Evolutionary conservation across 2,888 invertebrate genomes (phyloP).

Genomic region (Chorisops tibialis): DNA sequence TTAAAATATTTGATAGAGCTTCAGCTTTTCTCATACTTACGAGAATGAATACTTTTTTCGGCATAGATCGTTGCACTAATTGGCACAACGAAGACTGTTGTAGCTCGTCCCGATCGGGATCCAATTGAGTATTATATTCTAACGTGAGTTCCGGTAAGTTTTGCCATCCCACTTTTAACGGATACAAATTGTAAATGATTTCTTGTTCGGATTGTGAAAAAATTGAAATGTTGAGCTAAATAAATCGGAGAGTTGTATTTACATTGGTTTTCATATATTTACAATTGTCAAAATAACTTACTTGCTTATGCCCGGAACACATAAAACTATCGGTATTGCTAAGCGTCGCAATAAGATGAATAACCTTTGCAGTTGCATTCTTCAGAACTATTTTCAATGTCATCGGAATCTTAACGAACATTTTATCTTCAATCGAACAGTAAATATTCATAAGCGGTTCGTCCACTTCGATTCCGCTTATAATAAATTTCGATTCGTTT

Average conservation of each 20-base stretch:
- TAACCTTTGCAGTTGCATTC: conserved; percentile 49
- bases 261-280: not conserved
- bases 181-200: conserved; percentile 50
- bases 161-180: conserved; percentile 51
- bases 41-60: conserved; percentile 51
- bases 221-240: conserved; percentile 49
- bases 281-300: conserved; percentile 43
- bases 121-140: conserved; percentile 48
- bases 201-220: conserved; percentile 49
- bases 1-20: no score
- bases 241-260: not conserved
- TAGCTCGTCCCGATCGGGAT: conserved; percentile 47
- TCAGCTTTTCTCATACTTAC: conserved; percentile 38
- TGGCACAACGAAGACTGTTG: conserved; percentile 46
- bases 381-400: conserved; percentile 49
- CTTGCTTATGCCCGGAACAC: conserved; percentile 92
- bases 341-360: conserved; percentile 48
- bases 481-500: conserved; percentile 51
- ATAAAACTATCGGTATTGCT: conserved; percentile 75
- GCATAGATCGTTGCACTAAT: conserved; percentile 50
- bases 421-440: conserved; percentile 51
- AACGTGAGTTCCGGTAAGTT: conserved; percentile 48
- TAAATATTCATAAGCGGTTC: conserved; percentile 51
- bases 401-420: conserved; percentile 52
- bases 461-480: conserved; percentile 46